These are phyloP conservation scores for Chelonia mydas DNA, from an alignment of 2,797 vertebrate genomes.

Conservation along the genomic window DNA sequence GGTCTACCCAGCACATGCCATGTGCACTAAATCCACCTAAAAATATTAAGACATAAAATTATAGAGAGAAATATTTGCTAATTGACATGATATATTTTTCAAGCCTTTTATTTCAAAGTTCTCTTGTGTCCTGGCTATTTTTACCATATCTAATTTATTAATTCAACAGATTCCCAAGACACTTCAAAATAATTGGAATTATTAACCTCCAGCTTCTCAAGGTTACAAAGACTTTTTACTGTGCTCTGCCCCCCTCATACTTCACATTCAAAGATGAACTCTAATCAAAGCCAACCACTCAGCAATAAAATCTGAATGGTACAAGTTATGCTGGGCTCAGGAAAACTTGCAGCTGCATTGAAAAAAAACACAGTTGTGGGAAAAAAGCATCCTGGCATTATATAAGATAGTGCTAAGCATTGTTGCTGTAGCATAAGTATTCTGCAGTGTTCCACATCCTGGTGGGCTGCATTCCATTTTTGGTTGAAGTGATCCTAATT, in stretches of 20 bases:
- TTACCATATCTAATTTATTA: not conserved
- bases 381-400: not conserved
- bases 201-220: conserved; percentile 58
- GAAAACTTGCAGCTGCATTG: not conserved
- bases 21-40: not conserved
- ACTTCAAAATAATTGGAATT: conserved; percentile 35
- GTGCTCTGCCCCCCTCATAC: not conserved
- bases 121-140: conserved; percentile 3
- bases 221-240: conserved; percentile 1
- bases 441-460: not conserved
- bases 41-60: not conserved
- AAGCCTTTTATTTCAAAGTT: conserved; percentile 22
- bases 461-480: not conserved
- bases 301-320: not conserved
- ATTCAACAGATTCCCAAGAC: conserved; percentile 33
- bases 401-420: not conserved
- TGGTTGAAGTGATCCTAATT: not conserved
- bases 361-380: not conserved
- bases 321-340: not conserved
- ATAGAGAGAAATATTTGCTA: not conserved
- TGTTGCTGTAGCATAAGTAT: not conserved
- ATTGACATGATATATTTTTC: conserved; percentile 18
- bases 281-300: conserved; percentile 20
- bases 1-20: not conserved
- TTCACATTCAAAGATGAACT: not conserved